Percentiles rank a stretch among this genome's conserved stretches.
Evolutionary conservation across 2,113 vertebrate species (phyloP).

Genomic region (Campylomormyrus numenius): DNA sequence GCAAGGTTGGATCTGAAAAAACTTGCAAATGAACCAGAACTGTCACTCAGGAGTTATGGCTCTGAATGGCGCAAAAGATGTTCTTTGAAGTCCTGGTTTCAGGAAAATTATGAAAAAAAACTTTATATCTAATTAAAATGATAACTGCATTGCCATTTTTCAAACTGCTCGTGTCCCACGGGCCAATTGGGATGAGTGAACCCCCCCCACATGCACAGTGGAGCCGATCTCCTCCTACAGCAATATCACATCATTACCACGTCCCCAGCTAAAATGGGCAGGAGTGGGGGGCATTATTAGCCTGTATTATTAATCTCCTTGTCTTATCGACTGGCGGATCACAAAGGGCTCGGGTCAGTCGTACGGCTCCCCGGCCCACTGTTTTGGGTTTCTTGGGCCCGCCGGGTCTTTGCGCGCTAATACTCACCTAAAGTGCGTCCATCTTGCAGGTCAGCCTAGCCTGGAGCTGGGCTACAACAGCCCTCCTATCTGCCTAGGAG

Average conservation of each 20-base stretch:
- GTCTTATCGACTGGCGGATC: slow-evolving; percentile 99
- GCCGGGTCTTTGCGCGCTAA: slow-evolving; percentile 89
- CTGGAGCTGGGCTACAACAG: slow-evolving; percentile 70
- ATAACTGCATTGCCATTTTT: slow-evolving; percentile 99
- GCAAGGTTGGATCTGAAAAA: slow-evolving; percentile 88
- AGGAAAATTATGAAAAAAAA: slow-evolving; percentile 76
- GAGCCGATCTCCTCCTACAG: slow-evolving; percentile 91
- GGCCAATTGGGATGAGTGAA: slow-evolving; percentile 97
- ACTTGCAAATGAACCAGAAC: slow-evolving; percentile 88
- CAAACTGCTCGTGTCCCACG: slow-evolving; percentile 97
- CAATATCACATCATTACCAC: slow-evolving; percentile 99
- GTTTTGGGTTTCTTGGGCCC: slow-evolving; percentile 99
- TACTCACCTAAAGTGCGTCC: slow-evolving; percentile 97
- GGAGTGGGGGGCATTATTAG: slow-evolving; percentile 86
- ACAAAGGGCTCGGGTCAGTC: slow-evolving; percentile 96
- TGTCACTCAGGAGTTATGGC: slow-evolving; percentile 86
- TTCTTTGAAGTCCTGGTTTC: slow-evolving; percentile 97
- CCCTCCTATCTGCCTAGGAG: slow-evolving; percentile 32
- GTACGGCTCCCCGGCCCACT: slow-evolving; percentile 82
- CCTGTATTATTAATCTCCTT: slow-evolving; percentile 99
- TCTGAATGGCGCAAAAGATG: slow-evolving; percentile 87
- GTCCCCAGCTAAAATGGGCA: slow-evolving; percentile 92
- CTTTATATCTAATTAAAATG: slow-evolving; percentile 99
- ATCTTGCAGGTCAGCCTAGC: slow-evolving; percentile 78
- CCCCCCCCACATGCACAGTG: slow-evolving; percentile 63